Evolutionary conservation across 2,797 vertebrate species (phyloP).

Genomic region (Cercopithecus petaurista): DNA sequence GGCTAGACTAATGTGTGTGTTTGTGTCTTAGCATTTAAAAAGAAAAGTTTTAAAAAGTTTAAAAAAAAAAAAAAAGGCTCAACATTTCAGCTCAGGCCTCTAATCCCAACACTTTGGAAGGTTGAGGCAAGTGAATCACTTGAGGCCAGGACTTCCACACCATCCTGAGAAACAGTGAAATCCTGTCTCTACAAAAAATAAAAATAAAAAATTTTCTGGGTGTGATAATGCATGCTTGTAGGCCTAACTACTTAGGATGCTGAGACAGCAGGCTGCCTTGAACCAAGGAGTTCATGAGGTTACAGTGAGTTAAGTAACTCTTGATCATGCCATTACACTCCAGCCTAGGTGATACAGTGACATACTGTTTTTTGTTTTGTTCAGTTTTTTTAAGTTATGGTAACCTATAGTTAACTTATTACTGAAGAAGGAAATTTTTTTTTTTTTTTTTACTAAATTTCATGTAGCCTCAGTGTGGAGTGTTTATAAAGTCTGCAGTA

Average conservation of each 20-base stretch:
- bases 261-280: not conserved
- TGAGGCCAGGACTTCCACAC: not conserved
- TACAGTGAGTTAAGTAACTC: not conserved
- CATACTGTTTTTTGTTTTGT: not conserved
- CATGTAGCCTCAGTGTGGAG: not conserved
- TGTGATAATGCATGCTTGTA: not conserved
- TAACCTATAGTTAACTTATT: not conserved
- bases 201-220: not conserved
- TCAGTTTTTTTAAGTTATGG: too few species aligned
- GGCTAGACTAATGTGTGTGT: not conserved
- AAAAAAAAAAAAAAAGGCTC: not conserved
- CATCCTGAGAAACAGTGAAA: not conserved
- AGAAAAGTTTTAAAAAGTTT: not conserved
- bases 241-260: not conserved
- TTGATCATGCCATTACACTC: not conserved
- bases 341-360: not conserved
- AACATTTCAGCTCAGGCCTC: not conserved
- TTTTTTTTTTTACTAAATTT: not conserved
- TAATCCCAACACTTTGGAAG: not conserved
- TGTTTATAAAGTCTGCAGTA: not conserved
- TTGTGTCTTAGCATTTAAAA: not conserved
- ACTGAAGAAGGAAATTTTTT: not conserved
- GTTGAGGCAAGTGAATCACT: not conserved
- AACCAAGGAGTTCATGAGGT: not conserved
- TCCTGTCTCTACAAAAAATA: not conserved